phyloP scores from a whole-genome alignment of 2,888 invertebrate genomes.

The Geotrupes spiniger region DNA sequence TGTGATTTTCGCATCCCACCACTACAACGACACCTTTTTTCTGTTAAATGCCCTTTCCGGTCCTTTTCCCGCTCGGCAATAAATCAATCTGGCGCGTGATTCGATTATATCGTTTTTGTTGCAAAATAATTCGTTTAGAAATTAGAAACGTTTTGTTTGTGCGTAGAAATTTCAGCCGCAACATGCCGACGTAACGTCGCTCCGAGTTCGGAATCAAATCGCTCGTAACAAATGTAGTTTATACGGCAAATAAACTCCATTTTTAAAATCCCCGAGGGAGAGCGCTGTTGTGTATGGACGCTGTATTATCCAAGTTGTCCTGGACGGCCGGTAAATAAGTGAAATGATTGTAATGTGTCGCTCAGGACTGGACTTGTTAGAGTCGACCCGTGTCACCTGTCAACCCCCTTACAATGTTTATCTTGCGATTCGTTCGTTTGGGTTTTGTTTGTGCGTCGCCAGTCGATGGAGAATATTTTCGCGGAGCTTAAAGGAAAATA shows the following conservation, averaged over 20 bases:
- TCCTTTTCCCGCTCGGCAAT: too few relatives aligned
- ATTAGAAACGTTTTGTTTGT: not conserved
- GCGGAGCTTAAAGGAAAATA: too few relatives aligned
- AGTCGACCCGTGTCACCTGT: conserved; percentile 23
- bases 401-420: conserved; percentile 16
- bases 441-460: too few relatives aligned
- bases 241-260: conserved; percentile 2
- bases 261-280: conserved; percentile 2
- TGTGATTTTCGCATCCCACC: too few relatives aligned
- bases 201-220: not conserved
- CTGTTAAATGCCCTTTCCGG: too few relatives aligned
- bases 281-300: not conserved
- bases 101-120: too few relatives aligned
- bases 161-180: not conserved
- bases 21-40: too few relatives aligned
- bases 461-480: too few relatives aligned
- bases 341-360: conserved; percentile 24
- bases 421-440: too few relatives aligned
- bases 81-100: too few relatives aligned
- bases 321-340: conserved; percentile 20
- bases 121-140: not conserved
- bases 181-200: not conserved
- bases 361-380: conserved; percentile 22
- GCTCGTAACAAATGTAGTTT: conserved; percentile 1
- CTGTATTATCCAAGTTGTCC: conserved; percentile 11